These are phyloP conservation scores for Chlorodrepanis virens DNA, from an alignment of 2,113 vertebrate species.

Conservation along the genomic window DNA sequence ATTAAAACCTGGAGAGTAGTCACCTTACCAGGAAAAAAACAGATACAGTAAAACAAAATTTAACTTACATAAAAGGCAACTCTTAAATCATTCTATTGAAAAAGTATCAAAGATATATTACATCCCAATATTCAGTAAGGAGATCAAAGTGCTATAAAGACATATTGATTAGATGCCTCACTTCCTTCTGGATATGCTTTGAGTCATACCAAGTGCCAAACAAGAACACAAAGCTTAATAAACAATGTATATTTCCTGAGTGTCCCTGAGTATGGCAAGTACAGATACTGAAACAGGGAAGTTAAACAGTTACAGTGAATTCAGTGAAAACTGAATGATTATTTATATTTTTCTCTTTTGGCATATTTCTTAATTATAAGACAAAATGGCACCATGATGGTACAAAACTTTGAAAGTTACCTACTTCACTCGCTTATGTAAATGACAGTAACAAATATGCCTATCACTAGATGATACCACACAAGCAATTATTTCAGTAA, in stretches of 20 bases:
- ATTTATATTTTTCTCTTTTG: not conserved
- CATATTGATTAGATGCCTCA: not conserved
- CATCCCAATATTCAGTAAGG: not conserved
- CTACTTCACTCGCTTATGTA: not conserved
- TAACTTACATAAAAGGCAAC: not conserved
- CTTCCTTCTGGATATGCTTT: not conserved
- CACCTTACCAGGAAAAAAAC: not conserved
- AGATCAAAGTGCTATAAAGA: constrained; percentile 34
- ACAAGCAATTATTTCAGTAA: not conserved
- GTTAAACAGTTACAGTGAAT: not conserved
- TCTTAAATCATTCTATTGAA: not conserved
- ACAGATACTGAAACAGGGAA: not conserved
- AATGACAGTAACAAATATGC: not conserved
- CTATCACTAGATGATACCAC: not conserved
- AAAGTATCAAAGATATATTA: constrained; percentile 7
- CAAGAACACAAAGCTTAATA: not conserved
- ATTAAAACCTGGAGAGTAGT: not conserved
- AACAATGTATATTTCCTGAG: not conserved
- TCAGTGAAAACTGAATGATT: not conserved
- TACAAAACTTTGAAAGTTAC: not conserved
- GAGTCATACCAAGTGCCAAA: not conserved
- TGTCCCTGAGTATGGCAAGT: not conserved
- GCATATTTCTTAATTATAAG: not conserved
- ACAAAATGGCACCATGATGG: not conserved
- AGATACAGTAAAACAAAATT: not conserved